Conservation (phyloP, 2,797 vertebrate species). For the Sus cebifrons region DNA sequence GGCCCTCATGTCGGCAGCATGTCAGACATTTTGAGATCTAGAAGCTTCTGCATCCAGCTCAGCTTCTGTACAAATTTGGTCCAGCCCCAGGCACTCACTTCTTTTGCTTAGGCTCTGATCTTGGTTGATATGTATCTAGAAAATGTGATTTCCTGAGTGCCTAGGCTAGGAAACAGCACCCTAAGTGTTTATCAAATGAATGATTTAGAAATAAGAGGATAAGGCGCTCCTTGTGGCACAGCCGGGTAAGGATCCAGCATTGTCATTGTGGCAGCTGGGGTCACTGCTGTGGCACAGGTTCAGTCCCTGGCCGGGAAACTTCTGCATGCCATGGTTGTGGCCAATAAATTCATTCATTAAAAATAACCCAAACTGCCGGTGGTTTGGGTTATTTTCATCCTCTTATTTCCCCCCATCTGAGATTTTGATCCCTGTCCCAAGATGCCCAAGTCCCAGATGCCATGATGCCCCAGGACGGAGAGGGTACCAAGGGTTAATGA, state of each 20-base stretch:
- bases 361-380: not conserved
- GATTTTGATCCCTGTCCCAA: not conserved
- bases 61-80: not conserved
- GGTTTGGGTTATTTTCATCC: no score
- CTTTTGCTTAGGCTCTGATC: not conserved
- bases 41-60: not conserved
- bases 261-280: no score
- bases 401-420: not conserved
- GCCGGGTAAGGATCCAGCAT: no score
- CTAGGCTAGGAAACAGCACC: not conserved
- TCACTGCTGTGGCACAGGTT: no score
- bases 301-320: no score
- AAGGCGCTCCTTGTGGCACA: no score
- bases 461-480: not conserved
- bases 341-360: no score
- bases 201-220: not conserved
- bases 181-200: not conserved
- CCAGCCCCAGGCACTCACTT: not conserved
- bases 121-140: not conserved
- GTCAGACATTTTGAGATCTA: not conserved
- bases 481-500: no score
- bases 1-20: not conserved
- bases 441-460: no score
- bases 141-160: not conserved
- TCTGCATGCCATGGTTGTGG: no score